Evolutionary conservation across 2,797 vertebrate genomes (phyloP), one percentile per base, ranked within the genome.

Genomic region (Sebastes itinus): DNA sequence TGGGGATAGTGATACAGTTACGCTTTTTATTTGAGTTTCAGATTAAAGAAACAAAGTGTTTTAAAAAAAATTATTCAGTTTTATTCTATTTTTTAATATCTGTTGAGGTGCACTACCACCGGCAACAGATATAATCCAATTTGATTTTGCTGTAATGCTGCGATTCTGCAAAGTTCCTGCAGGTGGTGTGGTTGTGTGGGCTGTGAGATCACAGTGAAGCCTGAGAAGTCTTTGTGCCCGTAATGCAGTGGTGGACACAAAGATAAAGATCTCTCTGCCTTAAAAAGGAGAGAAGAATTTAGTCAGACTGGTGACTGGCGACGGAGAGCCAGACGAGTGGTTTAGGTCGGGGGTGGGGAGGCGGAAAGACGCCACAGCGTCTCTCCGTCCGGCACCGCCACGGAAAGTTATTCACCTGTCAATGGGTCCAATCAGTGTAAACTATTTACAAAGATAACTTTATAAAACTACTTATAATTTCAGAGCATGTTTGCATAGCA

Each of bases 231-330:
- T 92, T 85, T 87, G 83, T 90, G 83, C 49, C 60, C 3, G 1
- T 88, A 80, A 87, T 81, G 83, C 76, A 87, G 82, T 80, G 89
- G 75, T 84, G 76, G 80, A 78, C 85, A 70, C 59, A 73, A 65
- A 90, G 89, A 93, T 89, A 91, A 89, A 90, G 83, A 93, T 92
- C 89, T 91, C 73, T 83, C 78, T 92, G 84, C 89, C 92, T 92
- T 92, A 90, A 93, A 93, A 92, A 90, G 88, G 88, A 92, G 86
- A 85, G 72, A 70, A 81, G 78, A 87, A 78, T 80, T 87, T 75
- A 89, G 84, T 89, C 82, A 86, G 84, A 76, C 81, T 71, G 71
- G 81, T 82, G 90, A 87, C 83, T 89, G 88, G 86, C 35, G 71
- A 87, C 89, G 75, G n/a, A 71, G 49, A 87, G 58, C 73, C 84